Conservation (phyloP, 37 sponge, comb jelly and placozoan genomes). For the Hormiphora californensis region DNA sequence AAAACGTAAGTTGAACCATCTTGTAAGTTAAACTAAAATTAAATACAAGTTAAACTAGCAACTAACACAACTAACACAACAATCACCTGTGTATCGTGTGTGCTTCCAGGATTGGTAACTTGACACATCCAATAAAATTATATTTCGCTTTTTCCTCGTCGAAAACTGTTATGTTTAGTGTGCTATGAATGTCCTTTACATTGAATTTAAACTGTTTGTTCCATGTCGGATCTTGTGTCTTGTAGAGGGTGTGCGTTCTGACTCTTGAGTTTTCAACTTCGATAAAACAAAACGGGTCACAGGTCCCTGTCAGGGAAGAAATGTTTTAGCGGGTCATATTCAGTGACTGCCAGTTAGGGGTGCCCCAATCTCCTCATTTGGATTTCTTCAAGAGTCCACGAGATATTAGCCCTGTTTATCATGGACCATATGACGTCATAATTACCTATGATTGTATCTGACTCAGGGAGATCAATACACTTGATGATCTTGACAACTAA, state of each 20-base stretch:
- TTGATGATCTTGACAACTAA: slow-evolving; percentile 39
- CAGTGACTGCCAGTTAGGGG: too few species aligned
- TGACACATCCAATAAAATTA: slow-evolving; percentile 61
- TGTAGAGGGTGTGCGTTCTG: slow-evolving; percentile 63
- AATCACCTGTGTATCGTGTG: slow-evolving; percentile 25
- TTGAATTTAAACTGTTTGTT: slow-evolving; percentile 72
- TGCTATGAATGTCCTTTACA: slow-evolving; percentile 77
- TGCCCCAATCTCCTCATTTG: too few species aligned
- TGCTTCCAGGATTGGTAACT: slow-evolving; percentile 53
- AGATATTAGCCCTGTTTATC: too few species aligned
- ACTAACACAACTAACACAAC: too few species aligned
- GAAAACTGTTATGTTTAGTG: slow-evolving; percentile 68
- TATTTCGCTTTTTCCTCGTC: slow-evolving; percentile 61
- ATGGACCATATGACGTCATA: too few species aligned
- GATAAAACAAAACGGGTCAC: slow-evolving; percentile 66
- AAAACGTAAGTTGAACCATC: too few species aligned
- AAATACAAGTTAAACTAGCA: too few species aligned
- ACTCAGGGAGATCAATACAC: slow-evolving; percentile 36
- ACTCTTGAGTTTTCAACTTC: slow-evolving; percentile 74
- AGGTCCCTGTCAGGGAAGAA: slow-evolving; percentile 42
- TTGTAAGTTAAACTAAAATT: too few species aligned
- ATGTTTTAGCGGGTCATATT: too few species aligned
- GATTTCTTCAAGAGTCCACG: too few species aligned
- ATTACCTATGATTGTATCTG: slow-evolving; percentile 52
- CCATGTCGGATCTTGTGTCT: slow-evolving; percentile 71